These are phyloP conservation scores for Stichopus chloronotus DNA, from an alignment of 35 echinoderm and acorn worm genomes.

Conservation along the genomic window DNA sequence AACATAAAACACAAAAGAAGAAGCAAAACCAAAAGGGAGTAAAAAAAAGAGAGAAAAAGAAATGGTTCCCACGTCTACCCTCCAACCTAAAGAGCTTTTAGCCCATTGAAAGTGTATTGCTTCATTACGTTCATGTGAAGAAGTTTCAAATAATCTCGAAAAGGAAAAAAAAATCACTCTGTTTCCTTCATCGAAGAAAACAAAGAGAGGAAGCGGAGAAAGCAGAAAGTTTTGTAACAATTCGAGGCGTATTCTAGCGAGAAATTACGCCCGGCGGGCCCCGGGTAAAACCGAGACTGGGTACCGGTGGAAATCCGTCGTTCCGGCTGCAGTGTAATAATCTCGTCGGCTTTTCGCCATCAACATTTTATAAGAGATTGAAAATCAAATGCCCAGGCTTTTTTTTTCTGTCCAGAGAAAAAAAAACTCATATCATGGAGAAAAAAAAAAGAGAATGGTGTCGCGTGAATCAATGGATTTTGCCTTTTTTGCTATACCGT, in stretches of 20 bases:
- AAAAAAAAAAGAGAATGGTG: too few relatives aligned
- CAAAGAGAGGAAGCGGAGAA: too few relatives aligned
- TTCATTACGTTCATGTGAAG: conserved; percentile 18
- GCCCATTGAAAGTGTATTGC: background rate
- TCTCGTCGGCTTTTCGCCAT: background rate
- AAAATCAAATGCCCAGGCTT: too few relatives aligned
- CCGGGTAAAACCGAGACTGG: conserved; percentile 35
- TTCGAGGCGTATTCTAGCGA: conserved; percentile 36
- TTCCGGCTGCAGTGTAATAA: too few relatives aligned
- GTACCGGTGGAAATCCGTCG: background rate
- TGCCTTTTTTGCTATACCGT: too few relatives aligned
- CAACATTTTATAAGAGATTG: background rate
- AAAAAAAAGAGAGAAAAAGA: background rate
- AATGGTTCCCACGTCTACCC: background rate
- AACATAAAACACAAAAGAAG: too few relatives aligned
- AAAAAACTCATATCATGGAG: too few relatives aligned
- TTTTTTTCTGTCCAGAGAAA: too few relatives aligned
- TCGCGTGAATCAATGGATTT: too few relatives aligned
- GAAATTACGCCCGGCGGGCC: conserved; percentile 42
- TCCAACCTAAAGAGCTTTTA: conserved; percentile 23
- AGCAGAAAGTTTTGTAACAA: conserved; percentile 5
- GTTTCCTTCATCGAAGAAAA: too few relatives aligned
- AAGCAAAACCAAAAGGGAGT: background rate
- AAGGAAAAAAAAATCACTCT: too few relatives aligned
- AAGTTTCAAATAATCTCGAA: too few relatives aligned